Base-by-base conservation (phyloP, 2,888 invertebrate genomes). In the Drosophila mercatorum region DNA sequence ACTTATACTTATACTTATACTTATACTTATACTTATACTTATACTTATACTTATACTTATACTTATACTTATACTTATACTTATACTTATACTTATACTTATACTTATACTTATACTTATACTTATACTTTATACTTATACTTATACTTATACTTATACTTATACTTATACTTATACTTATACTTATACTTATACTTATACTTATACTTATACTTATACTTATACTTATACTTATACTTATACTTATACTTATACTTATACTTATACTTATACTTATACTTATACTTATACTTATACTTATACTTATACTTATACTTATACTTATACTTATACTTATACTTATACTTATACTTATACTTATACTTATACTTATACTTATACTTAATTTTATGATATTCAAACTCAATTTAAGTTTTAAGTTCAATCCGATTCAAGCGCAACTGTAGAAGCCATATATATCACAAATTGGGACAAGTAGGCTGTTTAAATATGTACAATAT, bases 401-500 rank as follows among this genome's bases (percentile, higher is more conserved):
- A n/a, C 28, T 26, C 2, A 10, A 40, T n/a, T 36, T 0, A 40
- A 5, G 10, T 40, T 26, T 53, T 53, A 1, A 10, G 11, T 26
- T 5, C 28, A n/a, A 28, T 28, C 5, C n/a, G 10, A 10, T 17
- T n/a, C 8, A 31, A 31, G 47, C 61, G 51, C 46, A 12, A 26
- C 22, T 26, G 3, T 26, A 46, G 26, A 17, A 26, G 22, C 11
- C 2, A 28, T 11, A 59, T 72, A 44, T 12, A 44, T 64, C 67
- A 47, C 51, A 58, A 66, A 66, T 34, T 57, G 60, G 40, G 10
- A 57, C 59, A 78, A 70, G 58, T 68, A 38, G 66, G 28, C 59
- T 68, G 57, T 55, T 73, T 72, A 55, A 41, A 57, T 65, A 49
- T 58, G 0, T 22, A 4, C 22, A 22, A 7, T 12, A 17, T 14